Evolutionary conservation across 2,797 vertebrate species (phyloP).

Genomic region (Cryptoprocta ferox): DNA sequence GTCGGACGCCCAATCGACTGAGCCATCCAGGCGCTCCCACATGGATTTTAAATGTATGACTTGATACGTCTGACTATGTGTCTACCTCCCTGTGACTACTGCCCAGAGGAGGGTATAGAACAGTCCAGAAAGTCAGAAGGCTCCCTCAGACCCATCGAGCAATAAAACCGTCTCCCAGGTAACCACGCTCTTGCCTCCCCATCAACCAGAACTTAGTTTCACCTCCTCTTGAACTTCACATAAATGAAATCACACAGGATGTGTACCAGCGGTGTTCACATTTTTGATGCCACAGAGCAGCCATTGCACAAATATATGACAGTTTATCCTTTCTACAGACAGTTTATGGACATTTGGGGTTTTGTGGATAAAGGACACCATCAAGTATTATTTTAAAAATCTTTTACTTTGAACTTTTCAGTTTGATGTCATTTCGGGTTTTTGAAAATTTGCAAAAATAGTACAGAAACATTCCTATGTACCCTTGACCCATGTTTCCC

Average conservation of each 20-base stretch:
- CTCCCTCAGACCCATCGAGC: background rate
- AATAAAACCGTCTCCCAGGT: background rate
- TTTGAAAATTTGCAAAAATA: background rate
- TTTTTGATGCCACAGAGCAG: background rate
- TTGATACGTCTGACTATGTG: background rate
- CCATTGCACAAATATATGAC: background rate
- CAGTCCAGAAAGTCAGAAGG: background rate
- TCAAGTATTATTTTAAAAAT: background rate
- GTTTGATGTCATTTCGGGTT: constrained; percentile 19
- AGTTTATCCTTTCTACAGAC: background rate
- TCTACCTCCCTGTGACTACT: background rate
- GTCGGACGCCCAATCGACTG: too few species aligned
- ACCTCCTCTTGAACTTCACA: background rate
- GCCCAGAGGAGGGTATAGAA: background rate
- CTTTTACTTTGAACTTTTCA: background rate
- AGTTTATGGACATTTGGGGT: background rate
- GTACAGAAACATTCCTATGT: background rate
- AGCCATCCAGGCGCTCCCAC: too few species aligned
- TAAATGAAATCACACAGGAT: background rate
- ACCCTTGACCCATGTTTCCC: background rate
- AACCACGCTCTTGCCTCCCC: too few species aligned
- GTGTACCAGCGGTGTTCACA: background rate
- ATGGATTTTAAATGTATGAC: background rate
- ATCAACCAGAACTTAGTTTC: background rate
- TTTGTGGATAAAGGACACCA: background rate